Base-by-base conservation (phyloP, 2,797 vertebrate genomes). In the Diceros bicornis region DNA sequence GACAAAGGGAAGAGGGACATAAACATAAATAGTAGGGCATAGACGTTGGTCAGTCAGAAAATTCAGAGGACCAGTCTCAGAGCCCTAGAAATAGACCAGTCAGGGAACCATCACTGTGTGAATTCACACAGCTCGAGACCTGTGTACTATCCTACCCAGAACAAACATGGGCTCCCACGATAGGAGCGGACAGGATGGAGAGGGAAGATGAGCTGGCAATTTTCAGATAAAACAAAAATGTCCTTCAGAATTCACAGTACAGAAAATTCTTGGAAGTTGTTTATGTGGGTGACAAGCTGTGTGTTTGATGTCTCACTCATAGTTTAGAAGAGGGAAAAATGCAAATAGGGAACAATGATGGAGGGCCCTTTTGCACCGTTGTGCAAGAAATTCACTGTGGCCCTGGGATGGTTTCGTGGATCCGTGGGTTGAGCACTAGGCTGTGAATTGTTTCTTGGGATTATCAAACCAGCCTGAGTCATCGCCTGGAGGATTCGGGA, bases 191-290 rank as follows among this genome's bases (percentile, higher is more conserved):
- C 57, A 4, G 27, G 1, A 16, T 50, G 17, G 6, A 25, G 5
- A 72, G 55, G 66, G 50, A 57, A 52, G 37, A 55, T 55, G 55
- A 34, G 6, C 25, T 16, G 16, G 85, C 11, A 34, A 47, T 68
- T 61, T 79, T 44, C 64, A 95, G 52, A 71, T 16, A 59, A 78
- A 91, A 61, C 4, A 14, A 64, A 88, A 75, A 32, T 37, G 21
- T 75, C 86, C 47, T 59, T 88, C 68, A 55, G 81, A 81, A 66
- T 61, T 74, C 77, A 84, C 34, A 88, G 79, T 23, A 91, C 86
- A 81, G 74, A 78, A 29, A 44, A 95, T 93, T 59, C 89, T 62
- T 79, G 89, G 89, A 72, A 84, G 69, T 75, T 86, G 5, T 86
- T 59, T 81, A 50, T 41, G 27, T 72, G 86, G 81, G 74, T 78